Percentiles rank a stretch among this genome's conserved stretches.
These are phyloP conservation scores for Brenthis daphne DNA, from an alignment of 2,888 invertebrate species.

Conservation along the genomic window DNA sequence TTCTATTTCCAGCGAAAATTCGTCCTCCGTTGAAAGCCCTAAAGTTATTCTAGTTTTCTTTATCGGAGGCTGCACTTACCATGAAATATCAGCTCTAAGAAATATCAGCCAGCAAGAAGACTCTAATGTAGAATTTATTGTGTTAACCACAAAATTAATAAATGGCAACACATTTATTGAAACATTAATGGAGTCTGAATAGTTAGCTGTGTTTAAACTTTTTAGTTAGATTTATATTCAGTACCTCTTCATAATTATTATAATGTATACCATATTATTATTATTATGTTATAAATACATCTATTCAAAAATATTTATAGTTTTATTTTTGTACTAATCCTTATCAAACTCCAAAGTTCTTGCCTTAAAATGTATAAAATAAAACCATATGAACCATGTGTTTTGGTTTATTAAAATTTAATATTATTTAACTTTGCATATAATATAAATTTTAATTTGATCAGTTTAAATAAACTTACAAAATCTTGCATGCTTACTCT, in stretches of 20 bases:
- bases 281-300: not conserved
- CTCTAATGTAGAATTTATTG: constrained; percentile 92
- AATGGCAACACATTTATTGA: constrained; percentile 94
- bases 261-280: constrained; percentile 34
- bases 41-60: constrained; percentile 95
- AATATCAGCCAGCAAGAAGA: constrained; percentile 90
- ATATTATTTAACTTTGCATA: constrained; percentile 76
- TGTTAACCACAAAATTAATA: constrained; percentile 95
- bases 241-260: not conserved
- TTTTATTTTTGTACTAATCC: constrained; percentile 4
- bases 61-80: constrained; percentile 98
- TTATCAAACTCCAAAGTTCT: no score
- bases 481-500: constrained; percentile 76
- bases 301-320: constrained; percentile 18
- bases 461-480: constrained; percentile 80
- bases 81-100: constrained; percentile 92
- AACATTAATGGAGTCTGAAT: constrained; percentile 84
- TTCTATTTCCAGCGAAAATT: constrained; percentile 83
- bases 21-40: constrained; percentile 81
- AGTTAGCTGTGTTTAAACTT: not conserved
- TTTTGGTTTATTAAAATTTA: constrained; percentile 76
- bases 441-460: constrained; percentile 78
- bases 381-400: constrained; percentile 51
- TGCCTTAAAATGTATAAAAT: constrained; percentile 26
- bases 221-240: not conserved